Conservation (phyloP, 2,888 invertebrate genomes). For the Atrina japonica region DNA sequence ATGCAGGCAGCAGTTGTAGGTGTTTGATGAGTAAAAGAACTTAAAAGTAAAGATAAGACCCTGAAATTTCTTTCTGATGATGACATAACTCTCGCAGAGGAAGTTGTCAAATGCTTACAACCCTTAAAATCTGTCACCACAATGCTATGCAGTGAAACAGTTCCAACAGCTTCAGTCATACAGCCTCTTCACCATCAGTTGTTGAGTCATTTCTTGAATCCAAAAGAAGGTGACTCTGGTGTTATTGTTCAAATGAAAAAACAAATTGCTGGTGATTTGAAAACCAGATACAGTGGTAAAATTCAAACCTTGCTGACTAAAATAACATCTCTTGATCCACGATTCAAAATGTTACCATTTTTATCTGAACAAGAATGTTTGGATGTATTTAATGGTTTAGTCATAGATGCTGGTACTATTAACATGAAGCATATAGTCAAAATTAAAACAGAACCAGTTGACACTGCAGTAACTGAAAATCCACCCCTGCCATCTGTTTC, state of each 20-base stretch:
- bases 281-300: background rate
- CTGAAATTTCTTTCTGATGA: conserved; percentile 16
- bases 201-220: background rate
- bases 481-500: background rate
- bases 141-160: conserved; percentile 21
- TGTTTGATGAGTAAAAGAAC: background rate
- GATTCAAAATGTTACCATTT: conserved; percentile 10
- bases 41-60: conserved; percentile 19
- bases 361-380: background rate
- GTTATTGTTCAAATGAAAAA: conserved; percentile 5
- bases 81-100: conserved; percentile 27
- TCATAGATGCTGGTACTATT: background rate
- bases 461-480: background rate
- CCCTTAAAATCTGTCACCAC: conserved; percentile 29
- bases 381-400: background rate
- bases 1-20: conserved; percentile 22
- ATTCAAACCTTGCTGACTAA: background rate
- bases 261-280: background rate
- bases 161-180: conserved; percentile 31
- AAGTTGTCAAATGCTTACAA: conserved; percentile 14
- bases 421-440: background rate
- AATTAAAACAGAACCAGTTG: background rate
- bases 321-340: background rate
- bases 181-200: conserved; percentile 11
- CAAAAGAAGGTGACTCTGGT: conserved; percentile 6